Percentiles rank a stretch among this genome's conserved stretches.
Evolutionary conservation across 2,888 invertebrate species (phyloP).

Genomic region (Agelastica alni): DNA sequence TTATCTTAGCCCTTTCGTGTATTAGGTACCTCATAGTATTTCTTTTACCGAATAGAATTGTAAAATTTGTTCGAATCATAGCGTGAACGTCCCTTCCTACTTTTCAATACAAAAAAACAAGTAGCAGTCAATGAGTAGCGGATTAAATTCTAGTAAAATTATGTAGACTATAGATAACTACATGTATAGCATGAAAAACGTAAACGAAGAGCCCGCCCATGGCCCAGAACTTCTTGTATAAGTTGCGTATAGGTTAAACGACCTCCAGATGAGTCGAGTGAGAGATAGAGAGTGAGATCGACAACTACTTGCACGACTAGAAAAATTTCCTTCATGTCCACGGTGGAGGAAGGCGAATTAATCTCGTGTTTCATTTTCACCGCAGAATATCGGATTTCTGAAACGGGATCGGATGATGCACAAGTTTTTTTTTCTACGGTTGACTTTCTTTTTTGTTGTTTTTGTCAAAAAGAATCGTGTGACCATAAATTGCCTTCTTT

Average conservation of each 20-base stretch:
- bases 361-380: conserved; percentile 37
- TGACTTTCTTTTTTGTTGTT: too few relatives aligned
- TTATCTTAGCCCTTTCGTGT: too few relatives aligned
- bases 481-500: conserved; percentile 6
- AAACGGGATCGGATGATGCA: conserved; percentile 15
- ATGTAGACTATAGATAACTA: too few relatives aligned
- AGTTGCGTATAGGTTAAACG: conserved; percentile 32
- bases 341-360: conserved; percentile 31
- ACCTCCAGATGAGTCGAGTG: conserved; percentile 37
- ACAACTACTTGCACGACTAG: conserved; percentile 40
- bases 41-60: too few relatives aligned
- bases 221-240: conserved; percentile 21
- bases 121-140: too few relatives aligned
- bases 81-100: too few relatives aligned
- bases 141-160: too few relatives aligned
- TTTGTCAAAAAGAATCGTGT: conserved; percentile 11
- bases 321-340: conserved; percentile 32
- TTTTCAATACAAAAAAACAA: too few relatives aligned
- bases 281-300: too few relatives aligned
- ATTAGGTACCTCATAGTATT: too few relatives aligned
- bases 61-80: too few relatives aligned
- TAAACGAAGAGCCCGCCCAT: conserved; percentile 16
- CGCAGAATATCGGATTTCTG: conserved; percentile 26
- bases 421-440: conserved; percentile 4
- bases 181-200: too few relatives aligned